phyloP scores from a whole-genome alignment of 2,113 vertebrate species.

The Phrynosoma blainvillii region DNA sequence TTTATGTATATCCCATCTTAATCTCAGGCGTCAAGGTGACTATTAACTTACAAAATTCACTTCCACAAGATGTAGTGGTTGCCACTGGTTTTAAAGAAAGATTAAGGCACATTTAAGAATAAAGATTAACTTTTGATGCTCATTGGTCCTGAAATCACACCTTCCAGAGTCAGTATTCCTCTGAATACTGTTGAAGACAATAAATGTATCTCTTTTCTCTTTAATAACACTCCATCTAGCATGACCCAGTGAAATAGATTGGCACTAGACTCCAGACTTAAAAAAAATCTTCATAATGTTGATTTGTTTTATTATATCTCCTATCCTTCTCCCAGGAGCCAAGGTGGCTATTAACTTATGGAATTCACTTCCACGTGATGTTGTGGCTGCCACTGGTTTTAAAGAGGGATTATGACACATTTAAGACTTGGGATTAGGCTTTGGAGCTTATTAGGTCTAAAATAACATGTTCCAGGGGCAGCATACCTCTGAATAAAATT shows the following conservation, averaged over 20 bases:
- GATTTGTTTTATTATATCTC: too few relatives aligned
- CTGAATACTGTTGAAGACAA: background rate
- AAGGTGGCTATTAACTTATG: background rate
- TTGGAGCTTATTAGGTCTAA: background rate
- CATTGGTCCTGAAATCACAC: background rate
- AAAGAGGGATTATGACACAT: background rate
- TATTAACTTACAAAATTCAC: too few relatives aligned
- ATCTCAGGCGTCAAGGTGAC: too few relatives aligned
- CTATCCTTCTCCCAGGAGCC: too few relatives aligned
- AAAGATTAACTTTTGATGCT: background rate
- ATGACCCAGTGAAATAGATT: too few relatives aligned
- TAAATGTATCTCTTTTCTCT: background rate
- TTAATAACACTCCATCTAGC: too few relatives aligned
- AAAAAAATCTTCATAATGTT: too few relatives aligned
- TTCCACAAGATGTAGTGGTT: too few relatives aligned
- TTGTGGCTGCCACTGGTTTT: background rate
- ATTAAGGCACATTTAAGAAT: background rate
- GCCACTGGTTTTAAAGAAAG: too few relatives aligned
- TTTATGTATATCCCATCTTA: too few relatives aligned
- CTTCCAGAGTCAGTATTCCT: background rate
- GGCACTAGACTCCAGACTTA: too few relatives aligned
- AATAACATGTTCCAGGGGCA: background rate
- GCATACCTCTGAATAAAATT: background rate
- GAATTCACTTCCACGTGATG: background rate
- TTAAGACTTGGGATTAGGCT: background rate